Conservation (phyloP, 2,113 vertebrate species). For the Talpa occidentalis region DNA sequence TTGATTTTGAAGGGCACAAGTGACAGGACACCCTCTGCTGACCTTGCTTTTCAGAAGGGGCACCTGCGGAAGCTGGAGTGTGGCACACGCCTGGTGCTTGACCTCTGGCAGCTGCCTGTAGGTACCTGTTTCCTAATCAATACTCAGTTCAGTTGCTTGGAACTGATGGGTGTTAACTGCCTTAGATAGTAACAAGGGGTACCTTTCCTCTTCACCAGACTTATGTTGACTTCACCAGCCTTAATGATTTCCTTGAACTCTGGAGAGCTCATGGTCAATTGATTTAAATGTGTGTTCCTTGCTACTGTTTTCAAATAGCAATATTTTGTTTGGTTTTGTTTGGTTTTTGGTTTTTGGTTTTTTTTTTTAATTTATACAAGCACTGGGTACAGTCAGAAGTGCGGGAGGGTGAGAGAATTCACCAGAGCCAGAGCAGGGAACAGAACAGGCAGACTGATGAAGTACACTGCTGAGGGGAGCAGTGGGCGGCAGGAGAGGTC, state of each 20-base stretch:
- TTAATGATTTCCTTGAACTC: slow-evolving; percentile 66
- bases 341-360: too few species aligned
- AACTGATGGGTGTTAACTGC: slow-evolving; percentile 35
- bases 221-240: slow-evolving; percentile 46
- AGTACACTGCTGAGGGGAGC: too few species aligned
- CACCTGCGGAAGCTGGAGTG: background rate
- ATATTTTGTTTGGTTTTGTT: too few species aligned
- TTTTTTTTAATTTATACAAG: too few species aligned
- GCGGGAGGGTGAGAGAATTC: too few species aligned
- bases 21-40: background rate
- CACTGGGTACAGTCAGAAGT: too few species aligned
- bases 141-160: slow-evolving; percentile 43
- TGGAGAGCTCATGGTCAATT: slow-evolving; percentile 51
- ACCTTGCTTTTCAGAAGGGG: background rate
- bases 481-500: too few species aligned
- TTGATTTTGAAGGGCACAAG: background rate
- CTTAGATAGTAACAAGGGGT: background rate
- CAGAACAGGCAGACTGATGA: too few species aligned
- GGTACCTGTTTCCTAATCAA: background rate
- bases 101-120: background rate
- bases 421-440: too few species aligned
- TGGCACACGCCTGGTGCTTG: background rate
- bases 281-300: slow-evolving; percentile 55
- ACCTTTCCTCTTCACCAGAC: slow-evolving; percentile 10
- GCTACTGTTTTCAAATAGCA: slow-evolving; percentile 47